Evolutionary conservation across 2,797 vertebrate genomes (phyloP).

Genomic region (Channallabes apus): DNA sequence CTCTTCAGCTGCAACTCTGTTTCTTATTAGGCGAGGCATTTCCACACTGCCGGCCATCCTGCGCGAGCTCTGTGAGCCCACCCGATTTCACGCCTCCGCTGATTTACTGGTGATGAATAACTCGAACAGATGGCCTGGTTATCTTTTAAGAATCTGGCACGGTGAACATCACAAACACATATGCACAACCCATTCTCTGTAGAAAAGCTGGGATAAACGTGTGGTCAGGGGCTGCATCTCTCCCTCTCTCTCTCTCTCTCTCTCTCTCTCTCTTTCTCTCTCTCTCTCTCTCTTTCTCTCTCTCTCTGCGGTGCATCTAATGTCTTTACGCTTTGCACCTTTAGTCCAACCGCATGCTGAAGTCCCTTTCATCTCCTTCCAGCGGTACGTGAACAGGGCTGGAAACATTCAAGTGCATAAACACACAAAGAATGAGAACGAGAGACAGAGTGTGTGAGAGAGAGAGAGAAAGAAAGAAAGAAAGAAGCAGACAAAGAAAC

Average conservation of each 20-base stretch:
- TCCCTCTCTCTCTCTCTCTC: conserved; percentile 36
- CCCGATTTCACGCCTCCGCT: conserved; percentile 80
- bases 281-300: conserved; percentile 37
- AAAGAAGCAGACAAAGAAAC: conserved; percentile 39
- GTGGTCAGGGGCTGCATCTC: conserved; percentile 60
- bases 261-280: conserved; percentile 44
- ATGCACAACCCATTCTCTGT: conserved; percentile 35
- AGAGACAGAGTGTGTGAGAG: background rate
- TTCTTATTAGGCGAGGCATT: conserved; percentile 80
- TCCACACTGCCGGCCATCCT: conserved; percentile 79
- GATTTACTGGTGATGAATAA: conserved; percentile 89
- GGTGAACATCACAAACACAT: conserved; percentile 74
- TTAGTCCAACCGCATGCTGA: conserved; percentile 65
- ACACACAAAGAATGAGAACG: conserved; percentile 35
- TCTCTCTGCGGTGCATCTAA: conserved; percentile 57
- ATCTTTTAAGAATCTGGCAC: conserved; percentile 90
- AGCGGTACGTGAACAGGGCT: conserved; percentile 68
- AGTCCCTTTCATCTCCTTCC: conserved; percentile 79
- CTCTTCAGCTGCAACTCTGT: conserved; percentile 62
- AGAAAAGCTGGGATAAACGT: conserved; percentile 70
- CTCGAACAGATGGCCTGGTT: conserved; percentile 88
- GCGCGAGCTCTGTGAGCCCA: conserved; percentile 77
- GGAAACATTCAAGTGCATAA: conserved; percentile 48
- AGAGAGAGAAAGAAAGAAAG: conserved; percentile 8
- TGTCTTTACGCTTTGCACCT: conserved; percentile 74